Conservation (phyloP, 1,140 invertebrate species). For the Caerostris darwini region DNA sequence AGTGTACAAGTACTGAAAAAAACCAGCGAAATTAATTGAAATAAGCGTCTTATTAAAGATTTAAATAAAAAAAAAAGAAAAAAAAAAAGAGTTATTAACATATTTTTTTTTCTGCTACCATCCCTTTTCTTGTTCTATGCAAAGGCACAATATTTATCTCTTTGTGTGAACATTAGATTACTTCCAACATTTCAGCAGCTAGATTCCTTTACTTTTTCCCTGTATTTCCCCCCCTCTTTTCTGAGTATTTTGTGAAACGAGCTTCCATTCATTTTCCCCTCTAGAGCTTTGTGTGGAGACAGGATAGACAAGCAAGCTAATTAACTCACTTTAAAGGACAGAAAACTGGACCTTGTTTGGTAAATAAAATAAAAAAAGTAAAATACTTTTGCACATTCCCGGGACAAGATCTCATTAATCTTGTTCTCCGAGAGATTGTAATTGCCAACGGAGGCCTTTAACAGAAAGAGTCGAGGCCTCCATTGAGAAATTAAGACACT, state of each 20-base stretch:
- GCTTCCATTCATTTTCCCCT: background rate
- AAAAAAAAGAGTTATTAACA: constrained; percentile 53
- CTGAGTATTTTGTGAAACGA: background rate
- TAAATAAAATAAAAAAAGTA: background rate
- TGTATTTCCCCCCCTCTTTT: background rate
- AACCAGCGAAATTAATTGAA: constrained; percentile 12
- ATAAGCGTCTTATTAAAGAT: constrained; percentile 38
- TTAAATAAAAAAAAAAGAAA: too few relatives aligned
- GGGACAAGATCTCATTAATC: constrained; percentile 35
- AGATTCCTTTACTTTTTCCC: background rate
- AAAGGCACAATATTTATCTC: background rate
- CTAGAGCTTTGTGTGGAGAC: background rate
- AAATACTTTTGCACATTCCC: background rate
- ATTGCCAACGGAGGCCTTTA: constrained; percentile 23
- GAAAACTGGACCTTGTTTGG: background rate
- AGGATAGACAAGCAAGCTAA: constrained; percentile 38
- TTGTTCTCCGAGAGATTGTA: constrained; percentile 48
- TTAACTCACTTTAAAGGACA: constrained; percentile 58
- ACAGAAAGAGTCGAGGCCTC: background rate
- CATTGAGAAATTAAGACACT: constrained; percentile 61
- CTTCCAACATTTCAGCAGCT: background rate
- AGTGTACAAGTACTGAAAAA: background rate
- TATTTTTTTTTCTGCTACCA: background rate
- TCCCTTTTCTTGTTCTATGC: background rate
- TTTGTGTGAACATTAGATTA: constrained; percentile 49